These are phyloP conservation scores for Dasyprocta punctata DNA, from an alignment of 2,113 vertebrate species.

Conservation along the genomic window DNA sequence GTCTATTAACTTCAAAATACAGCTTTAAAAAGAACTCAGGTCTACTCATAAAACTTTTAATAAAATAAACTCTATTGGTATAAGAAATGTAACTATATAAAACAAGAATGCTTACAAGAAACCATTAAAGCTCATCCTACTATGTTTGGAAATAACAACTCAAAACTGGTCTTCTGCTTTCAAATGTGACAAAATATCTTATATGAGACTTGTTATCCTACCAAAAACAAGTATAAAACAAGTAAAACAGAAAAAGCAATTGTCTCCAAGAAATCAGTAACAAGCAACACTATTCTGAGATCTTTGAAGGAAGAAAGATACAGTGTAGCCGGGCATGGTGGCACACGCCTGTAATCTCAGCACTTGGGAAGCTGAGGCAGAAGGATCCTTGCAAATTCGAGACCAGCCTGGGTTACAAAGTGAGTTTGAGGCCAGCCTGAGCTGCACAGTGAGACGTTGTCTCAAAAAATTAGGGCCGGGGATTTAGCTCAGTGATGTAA, in stretches of 20 bases:
- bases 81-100: constrained; percentile 6
- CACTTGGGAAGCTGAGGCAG: too few species aligned
- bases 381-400: too few species aligned
- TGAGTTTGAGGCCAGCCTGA: too few species aligned
- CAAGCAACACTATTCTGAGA: not conserved
- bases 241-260: constrained; percentile 25
- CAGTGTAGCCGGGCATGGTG: too few species aligned
- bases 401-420: too few species aligned
- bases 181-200: constrained; percentile 18
- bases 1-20: constrained; percentile 50
- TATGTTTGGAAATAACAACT: constrained; percentile 59
- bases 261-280: constrained; percentile 9
- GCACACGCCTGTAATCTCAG: too few species aligned
- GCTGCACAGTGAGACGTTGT: too few species aligned
- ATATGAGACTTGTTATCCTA: constrained; percentile 28
- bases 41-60: constrained; percentile 64
- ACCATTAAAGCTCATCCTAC: constrained; percentile 35
- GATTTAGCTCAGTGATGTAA: too few species aligned
- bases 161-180: constrained; percentile 43
- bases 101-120: constrained; percentile 32
- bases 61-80: constrained; percentile 39
- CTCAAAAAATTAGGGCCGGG: too few species aligned
- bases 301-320: not conserved
- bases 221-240: constrained; percentile 30
- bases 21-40: constrained; percentile 57